Conservation (phyloP, 2,797 vertebrate genomes). For the Lateolabrax maculatus region DNA sequence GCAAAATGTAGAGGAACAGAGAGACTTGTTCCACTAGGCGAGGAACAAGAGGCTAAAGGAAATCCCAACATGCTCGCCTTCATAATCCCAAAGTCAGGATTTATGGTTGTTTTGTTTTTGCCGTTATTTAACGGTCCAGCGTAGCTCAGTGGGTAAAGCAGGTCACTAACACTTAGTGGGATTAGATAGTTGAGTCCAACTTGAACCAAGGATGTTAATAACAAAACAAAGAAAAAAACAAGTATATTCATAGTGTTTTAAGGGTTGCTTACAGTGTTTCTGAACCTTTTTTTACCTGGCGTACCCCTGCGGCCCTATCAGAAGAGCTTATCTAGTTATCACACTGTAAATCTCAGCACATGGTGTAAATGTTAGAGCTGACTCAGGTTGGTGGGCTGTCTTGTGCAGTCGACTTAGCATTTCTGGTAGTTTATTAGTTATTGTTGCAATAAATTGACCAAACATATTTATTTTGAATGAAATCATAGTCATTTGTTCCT, state of each 20-base stretch:
- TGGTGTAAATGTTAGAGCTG: background rate
- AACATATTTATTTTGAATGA: slow-evolving; percentile 1
- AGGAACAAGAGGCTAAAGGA: slow-evolving; percentile 56
- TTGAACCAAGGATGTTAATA: slow-evolving; percentile 25
- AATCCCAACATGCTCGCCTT: slow-evolving; percentile 61
- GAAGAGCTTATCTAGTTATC: background rate
- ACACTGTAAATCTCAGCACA: background rate
- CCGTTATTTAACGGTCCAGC: slow-evolving; percentile 62
- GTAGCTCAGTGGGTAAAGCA: slow-evolving; percentile 12
- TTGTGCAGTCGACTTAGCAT: background rate
- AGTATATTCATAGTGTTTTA: background rate
- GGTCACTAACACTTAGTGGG: slow-evolving; percentile 52
- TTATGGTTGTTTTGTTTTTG: slow-evolving; percentile 56
- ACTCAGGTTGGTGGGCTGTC: background rate
- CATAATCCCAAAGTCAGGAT: slow-evolving; percentile 65
- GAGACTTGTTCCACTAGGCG: slow-evolving; percentile 57
- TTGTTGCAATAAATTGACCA: background rate
- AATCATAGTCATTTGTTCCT: slow-evolving; percentile 35
- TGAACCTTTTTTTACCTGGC: background rate
- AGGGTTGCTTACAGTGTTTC: background rate
- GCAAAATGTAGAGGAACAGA: slow-evolving; percentile 61
- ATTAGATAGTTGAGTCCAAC: slow-evolving; percentile 51
- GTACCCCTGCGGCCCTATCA: background rate
- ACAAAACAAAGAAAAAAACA: background rate
- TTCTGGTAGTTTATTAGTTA: slow-evolving; percentile 6